Evolutionary conservation across 2,113 vertebrate genomes (phyloP).

Genomic region (Mormyrus iriodes): DNA sequence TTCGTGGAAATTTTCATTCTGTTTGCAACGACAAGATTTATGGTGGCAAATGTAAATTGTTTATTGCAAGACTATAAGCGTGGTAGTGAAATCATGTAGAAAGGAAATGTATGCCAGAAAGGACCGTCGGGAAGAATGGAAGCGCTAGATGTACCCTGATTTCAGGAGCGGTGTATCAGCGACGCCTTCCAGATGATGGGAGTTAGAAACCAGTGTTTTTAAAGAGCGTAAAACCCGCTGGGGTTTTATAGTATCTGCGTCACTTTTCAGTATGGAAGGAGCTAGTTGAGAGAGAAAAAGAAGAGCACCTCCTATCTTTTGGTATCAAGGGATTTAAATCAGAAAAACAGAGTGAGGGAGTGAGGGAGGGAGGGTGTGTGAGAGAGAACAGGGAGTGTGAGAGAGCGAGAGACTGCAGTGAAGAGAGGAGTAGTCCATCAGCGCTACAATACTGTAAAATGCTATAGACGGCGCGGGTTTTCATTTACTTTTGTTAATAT

Average conservation of each 20-base stretch:
- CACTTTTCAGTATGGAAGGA: slow-evolving; percentile 29
- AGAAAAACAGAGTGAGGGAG: slow-evolving; percentile 33
- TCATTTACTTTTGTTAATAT: neutral
- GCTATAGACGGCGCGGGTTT: slow-evolving; percentile 1
- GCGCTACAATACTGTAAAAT: slow-evolving; percentile 14
- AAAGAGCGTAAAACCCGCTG: neutral
- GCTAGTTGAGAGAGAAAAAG: slow-evolving; percentile 24
- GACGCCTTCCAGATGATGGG: neutral
- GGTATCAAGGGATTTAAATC: slow-evolving; percentile 36
- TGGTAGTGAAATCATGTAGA: neutral
- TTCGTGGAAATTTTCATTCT: neutral
- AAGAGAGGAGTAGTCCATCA: slow-evolving; percentile 8
- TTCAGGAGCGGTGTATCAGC: neutral
- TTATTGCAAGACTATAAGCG: neutral
- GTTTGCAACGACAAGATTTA: neutral
- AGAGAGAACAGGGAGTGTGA: slow-evolving; percentile 28
- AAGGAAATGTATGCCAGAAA: neutral
- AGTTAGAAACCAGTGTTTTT: neutral
- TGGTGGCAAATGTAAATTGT: neutral
- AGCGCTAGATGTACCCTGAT: neutral
- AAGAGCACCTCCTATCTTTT: slow-evolving; percentile 35
- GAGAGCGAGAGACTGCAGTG: slow-evolving; percentile 26
- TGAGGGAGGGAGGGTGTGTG: slow-evolving; percentile 20
- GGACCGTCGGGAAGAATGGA: neutral
- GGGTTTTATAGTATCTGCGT: slow-evolving; percentile 28